Evolutionary conservation across 2,888 invertebrate species (phyloP).

Genomic region (Spilarctia lutea): DNA sequence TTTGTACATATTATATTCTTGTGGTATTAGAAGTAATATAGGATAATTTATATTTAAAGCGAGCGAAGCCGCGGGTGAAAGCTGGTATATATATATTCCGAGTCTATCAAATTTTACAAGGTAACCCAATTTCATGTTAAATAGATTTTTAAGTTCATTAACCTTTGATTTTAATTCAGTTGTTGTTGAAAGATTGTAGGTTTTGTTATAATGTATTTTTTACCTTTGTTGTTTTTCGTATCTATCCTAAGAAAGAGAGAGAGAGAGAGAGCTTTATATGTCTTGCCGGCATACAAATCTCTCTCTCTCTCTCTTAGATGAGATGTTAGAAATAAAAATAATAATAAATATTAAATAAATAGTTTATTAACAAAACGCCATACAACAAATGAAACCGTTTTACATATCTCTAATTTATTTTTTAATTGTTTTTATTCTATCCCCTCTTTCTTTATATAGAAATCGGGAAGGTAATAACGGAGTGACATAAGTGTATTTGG

Average conservation of each 20-base stretch:
- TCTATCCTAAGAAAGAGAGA: not conserved
- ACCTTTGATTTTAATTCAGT: not conserved
- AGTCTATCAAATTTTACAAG: not conserved
- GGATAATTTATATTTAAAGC: too few species aligned
- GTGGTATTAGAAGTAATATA: too few species aligned
- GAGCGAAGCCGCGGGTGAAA: too few species aligned
- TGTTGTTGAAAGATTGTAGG: not conserved
- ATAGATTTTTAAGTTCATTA: not conserved
- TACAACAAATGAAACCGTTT: not conserved
- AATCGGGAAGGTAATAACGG: not conserved
- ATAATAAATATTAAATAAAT: too few species aligned
- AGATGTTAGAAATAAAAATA: too few species aligned
- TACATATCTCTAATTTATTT: not conserved
- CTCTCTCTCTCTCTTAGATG: too few species aligned
- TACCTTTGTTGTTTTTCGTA: not conserved
- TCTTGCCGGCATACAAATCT: too few species aligned
- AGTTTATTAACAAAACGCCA: too few species aligned
- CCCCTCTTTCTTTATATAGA: not conserved
- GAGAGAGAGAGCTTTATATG: not conserved
- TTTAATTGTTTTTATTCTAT: not conserved
- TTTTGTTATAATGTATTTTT: not conserved
- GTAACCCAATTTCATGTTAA: not conserved
- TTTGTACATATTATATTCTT: too few species aligned
- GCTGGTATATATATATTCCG: not conserved
- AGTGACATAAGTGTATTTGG: not conserved